These are phyloP conservation scores for Lanius ludovicianus DNA, from an alignment of 2,113 vertebrate species.

Conservation along the genomic window DNA sequence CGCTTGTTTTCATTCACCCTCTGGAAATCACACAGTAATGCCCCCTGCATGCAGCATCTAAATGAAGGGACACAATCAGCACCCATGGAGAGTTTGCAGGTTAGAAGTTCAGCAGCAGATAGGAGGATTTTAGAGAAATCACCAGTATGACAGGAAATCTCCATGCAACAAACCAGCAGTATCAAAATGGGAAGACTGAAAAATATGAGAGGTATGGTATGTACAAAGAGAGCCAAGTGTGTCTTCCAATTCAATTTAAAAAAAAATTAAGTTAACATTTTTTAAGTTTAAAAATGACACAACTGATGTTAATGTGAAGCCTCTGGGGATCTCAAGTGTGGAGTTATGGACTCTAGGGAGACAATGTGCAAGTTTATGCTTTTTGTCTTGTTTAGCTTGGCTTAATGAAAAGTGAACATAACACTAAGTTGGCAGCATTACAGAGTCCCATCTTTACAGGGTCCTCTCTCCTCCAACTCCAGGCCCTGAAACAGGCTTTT, in stretches of 20 bases:
- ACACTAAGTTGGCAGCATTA: not conserved
- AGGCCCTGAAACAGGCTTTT: not conserved
- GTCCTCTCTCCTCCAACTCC: not conserved
- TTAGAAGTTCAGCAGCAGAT: not conserved
- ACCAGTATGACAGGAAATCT: not conserved
- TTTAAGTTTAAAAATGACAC: slow-evolving; percentile 51
- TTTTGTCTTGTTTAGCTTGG: not conserved
- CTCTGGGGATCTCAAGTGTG: not conserved
- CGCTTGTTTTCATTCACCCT: not conserved
- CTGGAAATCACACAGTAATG: not conserved
- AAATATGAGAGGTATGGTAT: slow-evolving; percentile 46
- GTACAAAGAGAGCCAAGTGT: slow-evolving; percentile 5
- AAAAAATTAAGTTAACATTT: not conserved
- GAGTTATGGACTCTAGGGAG: not conserved
- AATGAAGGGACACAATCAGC: not conserved
- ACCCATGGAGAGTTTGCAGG: not conserved
- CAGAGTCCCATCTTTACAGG: not conserved
- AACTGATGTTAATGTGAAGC: not conserved
- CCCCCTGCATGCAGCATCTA: not conserved
- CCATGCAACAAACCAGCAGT: not conserved
- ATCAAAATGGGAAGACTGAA: not conserved
- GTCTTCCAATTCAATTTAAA: not conserved
- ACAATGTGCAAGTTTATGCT: not conserved
- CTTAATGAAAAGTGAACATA: not conserved
- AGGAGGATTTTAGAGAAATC: not conserved